Evolutionary conservation across 2,797 vertebrate species (phyloP).

Genomic region (Rousettus madagascariensis): DNA sequence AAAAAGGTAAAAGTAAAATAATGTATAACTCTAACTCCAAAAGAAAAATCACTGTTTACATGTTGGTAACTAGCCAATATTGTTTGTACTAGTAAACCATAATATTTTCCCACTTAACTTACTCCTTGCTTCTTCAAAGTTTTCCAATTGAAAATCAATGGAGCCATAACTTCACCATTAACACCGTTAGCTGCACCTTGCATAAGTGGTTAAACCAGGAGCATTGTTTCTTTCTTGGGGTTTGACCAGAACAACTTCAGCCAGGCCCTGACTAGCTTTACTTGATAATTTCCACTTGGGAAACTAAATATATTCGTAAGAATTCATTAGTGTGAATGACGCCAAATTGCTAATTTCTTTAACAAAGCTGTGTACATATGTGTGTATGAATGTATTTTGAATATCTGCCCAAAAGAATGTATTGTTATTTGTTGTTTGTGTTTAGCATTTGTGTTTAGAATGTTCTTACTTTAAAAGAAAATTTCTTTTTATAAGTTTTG

Average conservation of each 20-base stretch:
- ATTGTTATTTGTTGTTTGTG: slow-evolving; percentile 48
- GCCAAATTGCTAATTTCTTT: neutral
- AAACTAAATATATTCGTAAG: slow-evolving; percentile 28
- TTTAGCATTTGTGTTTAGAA: slow-evolving; percentile 59
- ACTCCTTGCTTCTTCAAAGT: neutral
- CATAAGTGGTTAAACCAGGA: neutral
- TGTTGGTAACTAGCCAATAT: neutral
- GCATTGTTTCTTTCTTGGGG: neutral
- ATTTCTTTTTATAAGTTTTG: slow-evolving; percentile 6
- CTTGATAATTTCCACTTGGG: neutral
- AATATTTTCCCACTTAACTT: neutral
- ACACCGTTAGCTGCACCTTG: neutral
- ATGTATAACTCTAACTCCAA: neutral
- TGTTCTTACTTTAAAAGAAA: slow-evolving; percentile 32
- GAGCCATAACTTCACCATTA: neutral
- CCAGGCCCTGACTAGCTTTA: neutral
- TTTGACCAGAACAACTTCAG: neutral
- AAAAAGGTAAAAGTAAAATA: neutral
- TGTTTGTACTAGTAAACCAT: neutral
- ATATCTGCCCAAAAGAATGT: neutral
- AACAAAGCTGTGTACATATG: neutral
- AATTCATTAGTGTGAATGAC: neutral
- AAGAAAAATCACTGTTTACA: neutral
- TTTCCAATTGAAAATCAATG: neutral
- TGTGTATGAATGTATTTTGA: neutral